Base-by-base conservation (phyloP, 2,113 vertebrate species). In the Nibea albiflora region DNA sequence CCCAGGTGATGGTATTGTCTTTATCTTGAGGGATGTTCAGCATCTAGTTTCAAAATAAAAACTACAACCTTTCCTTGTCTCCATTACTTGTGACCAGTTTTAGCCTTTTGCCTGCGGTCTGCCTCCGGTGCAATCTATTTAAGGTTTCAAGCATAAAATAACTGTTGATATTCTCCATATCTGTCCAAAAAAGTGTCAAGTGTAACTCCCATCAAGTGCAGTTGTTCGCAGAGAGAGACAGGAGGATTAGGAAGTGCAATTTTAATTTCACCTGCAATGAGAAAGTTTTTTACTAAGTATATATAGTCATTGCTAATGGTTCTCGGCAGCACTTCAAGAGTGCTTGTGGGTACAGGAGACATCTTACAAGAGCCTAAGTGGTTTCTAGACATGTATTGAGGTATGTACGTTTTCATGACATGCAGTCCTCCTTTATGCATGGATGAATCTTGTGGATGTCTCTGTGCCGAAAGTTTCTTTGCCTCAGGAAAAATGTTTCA, bases 341-440 rank as follows among this genome's bases (percentile, higher is more conserved):
- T 60, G 74, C 83, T 77, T 52, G 79, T 74, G 74, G 77, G 84
- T 74, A 70, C 39, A 82, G 77, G 54, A 74, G 54, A 81, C 71
- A 68, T 78, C 56, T 85, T 73, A 91, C 85, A 87, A 75, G 82
- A 52, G n/a, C 64, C 64, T 90, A 90, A 93, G 90, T 88, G 90
- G 69, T 85, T 92, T 80, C 46, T 9, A 56, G 67, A 78, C 85
- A 60, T 74, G 53, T 60, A 65, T 19, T 73, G 56, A 74, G 72
- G 73, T 56, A 67, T 62, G 62, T 44, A 56, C 26, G 24, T 49
- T 79, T 75, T 72, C 53, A 53, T 60, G 46, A 80, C 81, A 82
- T 5, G 54, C 56, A 22, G 65, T 76, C 75, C 61, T 79, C 62
- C 80, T 81, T 87, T 44, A 75, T 60, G 79, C 14, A 19, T 42